Base-by-base conservation (phyloP, 2,113 vertebrate genomes). In the Xyliphius kryptos region DNA sequence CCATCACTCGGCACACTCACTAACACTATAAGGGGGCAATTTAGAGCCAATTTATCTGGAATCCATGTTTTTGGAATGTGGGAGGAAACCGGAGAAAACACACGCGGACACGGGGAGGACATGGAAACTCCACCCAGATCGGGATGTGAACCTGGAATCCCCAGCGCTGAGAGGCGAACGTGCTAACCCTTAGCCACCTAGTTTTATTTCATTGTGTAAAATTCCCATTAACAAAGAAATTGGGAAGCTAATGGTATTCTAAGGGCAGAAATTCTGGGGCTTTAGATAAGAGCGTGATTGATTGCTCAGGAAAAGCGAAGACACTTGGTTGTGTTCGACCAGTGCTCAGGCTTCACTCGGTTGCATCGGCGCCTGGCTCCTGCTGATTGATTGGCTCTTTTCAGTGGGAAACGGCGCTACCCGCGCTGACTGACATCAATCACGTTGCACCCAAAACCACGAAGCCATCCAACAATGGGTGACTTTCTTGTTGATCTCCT, bases 261-360 rank as follows among this genome's bases (percentile, higher is more conserved):
- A 32, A 32, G 26, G 26, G 26, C 7, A 32, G 26, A 32, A 32
- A 32, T 32, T 32, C 2, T 32, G 7, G 2, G 7, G 10, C 13
- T 52, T 3, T 43, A 26, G 26, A 55, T 13, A 37, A 62, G 11
- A 17, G 36, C 6, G 19, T 80, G 76, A 81, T 73, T 74, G 70
- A 83, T 81, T 73, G 57, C 40, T 15, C 7, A 56, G 66, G 70
- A 79, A 80, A 20, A 75, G 73, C 77, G 68, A 67, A 65, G 66
- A 75, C 66, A 46, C 69, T 74, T 76, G 66, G 49, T 63, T 37
- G 55, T 70, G 69, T 80, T 80, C 78, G 80, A 81, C 70, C 74
- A 57, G 38, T 50, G 49, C 62, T 77, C 72, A 59, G 69, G 68
- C 76, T 78, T 73, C 61, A 63, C 37, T 63, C 9, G 26, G 19